Evolutionary conservation across 2,888 invertebrate species (phyloP), one percentile per base, ranked within the genome.

Genomic region (Biston betularia): DNA sequence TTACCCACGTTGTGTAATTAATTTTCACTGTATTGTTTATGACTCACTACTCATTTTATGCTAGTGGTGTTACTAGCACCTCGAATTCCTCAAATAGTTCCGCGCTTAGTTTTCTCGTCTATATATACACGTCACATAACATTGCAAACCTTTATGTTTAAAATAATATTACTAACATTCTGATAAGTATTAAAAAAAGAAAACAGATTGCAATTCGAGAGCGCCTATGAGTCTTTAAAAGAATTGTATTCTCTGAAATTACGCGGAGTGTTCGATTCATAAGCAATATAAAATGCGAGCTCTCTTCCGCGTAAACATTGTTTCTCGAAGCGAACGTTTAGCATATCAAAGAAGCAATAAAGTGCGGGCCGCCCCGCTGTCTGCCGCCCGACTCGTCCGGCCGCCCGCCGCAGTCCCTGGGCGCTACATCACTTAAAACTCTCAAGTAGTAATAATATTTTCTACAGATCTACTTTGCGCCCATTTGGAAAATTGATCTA

Each of bases 251-350:
- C 75, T 72, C 67, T 77, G 75, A 84, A 85, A 85, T 86, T 83
- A 81, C 79, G 63, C 72, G 77, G 70, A 65, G 77, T 44, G 44
- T 44, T 76, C 53, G 40, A 75, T 82, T 84, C 77, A 82, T 84
- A 83, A 81, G 85, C 84, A 85, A 86, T 87, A 87, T 87, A 87
- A 86, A 88, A 81, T 75, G 79, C 74, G 77, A 78, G 75, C 76
- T 79, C 75, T 79, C 78, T 78, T 75, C 78, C 76, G 75, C 74
- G 77, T 76, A 83, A 86, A 85, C 87, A 86, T 80, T 82, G 83
- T 85, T 82, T 76, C 79, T 82, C 76, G 77, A 75, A 75, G 79
- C 78, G 73, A 82, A 74, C 76, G 82, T 82, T 88, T 87, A 85
- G 82, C 85, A 87, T 88, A 79, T 85, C 87, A 85, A 86, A 87